Conservation (phyloP, 1,140 invertebrate species). For the Drosophila ironensis region DNA sequence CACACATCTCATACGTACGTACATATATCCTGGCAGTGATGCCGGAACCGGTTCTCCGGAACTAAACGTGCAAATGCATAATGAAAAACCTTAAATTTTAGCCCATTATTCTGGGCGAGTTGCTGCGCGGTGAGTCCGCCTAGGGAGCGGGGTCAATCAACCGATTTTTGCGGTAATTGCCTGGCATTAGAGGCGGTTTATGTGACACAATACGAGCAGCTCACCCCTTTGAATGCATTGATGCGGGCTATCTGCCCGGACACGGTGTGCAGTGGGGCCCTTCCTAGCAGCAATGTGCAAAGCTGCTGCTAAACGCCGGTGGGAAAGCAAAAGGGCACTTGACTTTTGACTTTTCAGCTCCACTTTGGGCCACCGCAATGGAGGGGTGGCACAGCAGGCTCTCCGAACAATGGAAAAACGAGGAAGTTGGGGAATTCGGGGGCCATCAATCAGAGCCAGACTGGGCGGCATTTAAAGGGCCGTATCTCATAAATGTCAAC, state of each 20-base stretch:
- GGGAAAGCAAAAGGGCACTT: slow-evolving; percentile 14
- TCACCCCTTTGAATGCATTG: no score
- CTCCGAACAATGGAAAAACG: no score
- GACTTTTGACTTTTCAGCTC: slow-evolving; percentile 20
- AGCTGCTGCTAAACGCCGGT: slow-evolving; percentile 11
- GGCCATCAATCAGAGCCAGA: slow-evolving; percentile 51
- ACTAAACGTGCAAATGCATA: no score
- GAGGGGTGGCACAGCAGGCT: slow-evolving; percentile 17
- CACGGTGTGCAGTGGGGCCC: slow-evolving; percentile 13
- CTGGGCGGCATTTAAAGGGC: slow-evolving; percentile 47
- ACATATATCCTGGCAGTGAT: background rate
- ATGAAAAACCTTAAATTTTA: no score
- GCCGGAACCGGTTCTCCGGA: background rate
- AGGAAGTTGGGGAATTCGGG: slow-evolving; percentile 1
- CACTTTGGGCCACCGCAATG: background rate
- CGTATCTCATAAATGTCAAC: slow-evolving; percentile 71
- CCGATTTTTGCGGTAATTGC: no score
- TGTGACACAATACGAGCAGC: no score
- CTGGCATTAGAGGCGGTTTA: no score
- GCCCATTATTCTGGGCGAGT: no score
- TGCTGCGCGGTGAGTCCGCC: no score
- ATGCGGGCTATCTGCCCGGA: no score
- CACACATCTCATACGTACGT: background rate
- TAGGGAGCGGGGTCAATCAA: no score
- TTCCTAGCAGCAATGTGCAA: background rate